These are phyloP conservation scores for Rhadina sibilatrix DNA, from an alignment of 2,113 vertebrate species.

Conservation along the genomic window DNA sequence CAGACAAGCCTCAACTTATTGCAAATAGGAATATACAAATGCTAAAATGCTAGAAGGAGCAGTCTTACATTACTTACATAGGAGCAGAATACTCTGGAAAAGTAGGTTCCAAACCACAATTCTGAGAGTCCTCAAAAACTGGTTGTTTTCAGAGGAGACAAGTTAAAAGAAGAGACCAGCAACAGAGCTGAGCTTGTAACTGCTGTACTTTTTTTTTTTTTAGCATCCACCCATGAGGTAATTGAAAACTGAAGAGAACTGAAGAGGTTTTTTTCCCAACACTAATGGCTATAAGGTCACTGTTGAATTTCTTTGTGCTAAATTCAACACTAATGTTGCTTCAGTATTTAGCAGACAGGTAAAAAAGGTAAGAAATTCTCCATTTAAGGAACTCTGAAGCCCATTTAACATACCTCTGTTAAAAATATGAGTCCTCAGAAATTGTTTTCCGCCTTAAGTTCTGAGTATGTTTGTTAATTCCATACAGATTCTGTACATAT, in stretches of 20 bases:
- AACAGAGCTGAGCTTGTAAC: not conserved
- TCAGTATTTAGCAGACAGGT: not conserved
- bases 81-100: not conserved
- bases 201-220: not conserved
- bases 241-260: not conserved
- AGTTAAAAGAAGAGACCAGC: not conserved
- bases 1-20: constrained; percentile 37
- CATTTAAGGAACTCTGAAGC: not conserved
- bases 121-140: not conserved
- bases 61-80: not conserved
- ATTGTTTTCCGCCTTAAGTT: not conserved
- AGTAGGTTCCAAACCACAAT: not conserved
- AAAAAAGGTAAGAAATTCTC: not conserved
- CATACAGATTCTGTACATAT: not conserved
- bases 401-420: not conserved
- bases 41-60: not conserved
- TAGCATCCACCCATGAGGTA: not conserved
- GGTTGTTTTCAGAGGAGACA: not conserved
- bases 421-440: not conserved
- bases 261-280: not conserved
- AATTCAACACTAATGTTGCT: not conserved
- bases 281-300: not conserved
- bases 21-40: not conserved
- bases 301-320: not conserved
- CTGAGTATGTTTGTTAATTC: not conserved